phyloP scores from a whole-genome alignment of 2,113 vertebrate genomes.

The Cygnus buccinator region DNA sequence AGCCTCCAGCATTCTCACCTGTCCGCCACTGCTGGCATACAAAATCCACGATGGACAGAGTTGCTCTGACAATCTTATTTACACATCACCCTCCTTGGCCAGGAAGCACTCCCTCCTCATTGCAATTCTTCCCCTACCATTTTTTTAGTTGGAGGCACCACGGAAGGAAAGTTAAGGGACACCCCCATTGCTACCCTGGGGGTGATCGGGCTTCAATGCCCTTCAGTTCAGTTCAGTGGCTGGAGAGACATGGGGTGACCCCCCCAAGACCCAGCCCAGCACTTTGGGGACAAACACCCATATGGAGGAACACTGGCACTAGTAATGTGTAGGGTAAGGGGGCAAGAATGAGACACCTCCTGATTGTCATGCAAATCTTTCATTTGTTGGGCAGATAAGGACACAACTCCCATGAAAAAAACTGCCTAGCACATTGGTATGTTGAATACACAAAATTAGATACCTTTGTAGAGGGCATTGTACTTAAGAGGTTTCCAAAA shows the following conservation, averaged over 20 bases:
- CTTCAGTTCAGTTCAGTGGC: neutral
- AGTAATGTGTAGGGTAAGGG: fast-evolving
- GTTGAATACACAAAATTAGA: neutral
- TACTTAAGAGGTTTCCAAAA: neutral
- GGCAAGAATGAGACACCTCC: neutral
- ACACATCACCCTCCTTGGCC: fast-evolving
- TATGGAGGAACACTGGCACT: neutral
- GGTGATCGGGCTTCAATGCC: fast-evolving
- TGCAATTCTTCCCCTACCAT: neutral
- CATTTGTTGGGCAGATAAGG: neutral
- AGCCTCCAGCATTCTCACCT: neutral
- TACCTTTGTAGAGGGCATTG: neutral
- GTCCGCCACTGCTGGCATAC: neutral
- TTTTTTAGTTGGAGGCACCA: neutral
- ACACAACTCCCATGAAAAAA: neutral
- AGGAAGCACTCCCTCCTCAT: neutral
- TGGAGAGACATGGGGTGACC: neutral
- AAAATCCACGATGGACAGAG: neutral
- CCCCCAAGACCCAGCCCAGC: neutral
- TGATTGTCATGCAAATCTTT: neutral
- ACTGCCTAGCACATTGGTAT: neutral
- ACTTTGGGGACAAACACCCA: neutral
- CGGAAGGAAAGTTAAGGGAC: neutral
- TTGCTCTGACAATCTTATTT: neutral
- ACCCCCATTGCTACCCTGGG: fast-evolving